Evolutionary conservation across 2,113 vertebrate genomes (phyloP), one percentile per base, ranked within the genome.

Genomic region (Dinomys branickii): DNA sequence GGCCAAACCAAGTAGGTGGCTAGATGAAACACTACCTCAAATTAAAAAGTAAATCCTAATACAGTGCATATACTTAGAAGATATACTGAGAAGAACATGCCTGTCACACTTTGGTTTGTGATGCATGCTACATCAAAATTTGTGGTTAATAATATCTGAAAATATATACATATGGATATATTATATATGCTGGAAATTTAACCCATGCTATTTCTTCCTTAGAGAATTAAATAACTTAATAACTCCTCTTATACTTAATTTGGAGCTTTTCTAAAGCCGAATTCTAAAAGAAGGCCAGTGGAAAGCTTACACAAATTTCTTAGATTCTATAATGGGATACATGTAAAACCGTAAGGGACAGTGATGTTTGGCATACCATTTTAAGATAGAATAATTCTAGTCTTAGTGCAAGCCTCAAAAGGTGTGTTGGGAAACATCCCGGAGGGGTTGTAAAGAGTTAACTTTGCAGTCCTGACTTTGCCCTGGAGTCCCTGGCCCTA

Each of bases 231-330:
- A 67, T n/a, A 85, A 82, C 38, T 80, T 92, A 63, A 41, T n/a
- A 92, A 86, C 16, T 54, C 44, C 85, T 38, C 4, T 77, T 95
- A 73, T 69, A n/a, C 30, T 77, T 87, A 50, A 88, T 54, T 71
- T 77, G 35, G 82, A 78, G 8, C 8, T 63, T 61, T 63, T 69
- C 22, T n/a, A 7, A 83, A 52, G 3, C 12, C 52, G 63, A 96
- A 88, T 86, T 75, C 77, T 94, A 82, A 78, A 91, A 41, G 19
- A 65, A 83, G 41, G 58, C 5, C 14, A 75, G 82, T n/a, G 93
- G 20, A 11, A 95, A 41, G 2, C 19, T 24, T 85, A 41, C 12
- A 12, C 50, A 85, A 88, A 71, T 38, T 58, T 75, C 38, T 95
- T 85, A 85, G 47, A 61, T 56, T 61, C 12, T 69, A 8, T 69